Percentiles rank a stretch among this genome's conserved stretches.
Evolutionary conservation across 2,113 vertebrate genomes (phyloP).

Genomic region (Ranitomeya imitator): DNA sequence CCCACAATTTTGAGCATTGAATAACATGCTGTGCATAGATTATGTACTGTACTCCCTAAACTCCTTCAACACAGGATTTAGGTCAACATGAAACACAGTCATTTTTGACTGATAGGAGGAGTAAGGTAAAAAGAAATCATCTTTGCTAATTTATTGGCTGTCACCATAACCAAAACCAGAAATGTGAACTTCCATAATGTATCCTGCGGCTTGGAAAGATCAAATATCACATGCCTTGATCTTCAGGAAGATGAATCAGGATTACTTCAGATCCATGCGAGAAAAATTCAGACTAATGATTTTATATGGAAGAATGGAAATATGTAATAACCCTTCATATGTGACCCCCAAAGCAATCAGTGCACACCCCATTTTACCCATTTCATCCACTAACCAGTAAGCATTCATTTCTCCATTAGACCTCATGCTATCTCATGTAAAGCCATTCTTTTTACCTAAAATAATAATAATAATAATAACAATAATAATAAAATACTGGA

Average conservation of each 20-base stretch:
- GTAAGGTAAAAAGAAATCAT: slow-evolving; percentile 11
- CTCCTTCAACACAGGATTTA: background rate
- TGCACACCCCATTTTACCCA: background rate
- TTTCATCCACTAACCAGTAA: background rate
- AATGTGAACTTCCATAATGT: slow-evolving; percentile 17
- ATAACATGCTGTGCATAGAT: background rate
- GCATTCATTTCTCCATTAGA: background rate
- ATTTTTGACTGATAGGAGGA: background rate
- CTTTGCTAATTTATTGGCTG: slow-evolving; percentile 30
- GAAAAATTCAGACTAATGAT: background rate
- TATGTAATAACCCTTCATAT: background rate
- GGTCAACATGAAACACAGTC: slow-evolving; percentile 13
- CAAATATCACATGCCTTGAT: slow-evolving; percentile 7
- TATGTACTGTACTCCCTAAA: background rate
- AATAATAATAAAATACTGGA: too few species aligned
- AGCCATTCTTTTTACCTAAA: too few species aligned
- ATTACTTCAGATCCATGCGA: slow-evolving; percentile 16
- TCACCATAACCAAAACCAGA: slow-evolving; percentile 24
- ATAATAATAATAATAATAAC: too few species aligned
- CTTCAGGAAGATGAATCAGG: slow-evolving; percentile 26
- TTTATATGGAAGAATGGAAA: background rate
- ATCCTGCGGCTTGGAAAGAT: slow-evolving; percentile 5
- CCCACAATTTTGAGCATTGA: slow-evolving; percentile 11
- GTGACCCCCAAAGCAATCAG: background rate
- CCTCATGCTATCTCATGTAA: too few species aligned